phyloP scores from a whole-genome alignment of 2,797 vertebrate species.

The Rhinogobio ventralis region DNA sequence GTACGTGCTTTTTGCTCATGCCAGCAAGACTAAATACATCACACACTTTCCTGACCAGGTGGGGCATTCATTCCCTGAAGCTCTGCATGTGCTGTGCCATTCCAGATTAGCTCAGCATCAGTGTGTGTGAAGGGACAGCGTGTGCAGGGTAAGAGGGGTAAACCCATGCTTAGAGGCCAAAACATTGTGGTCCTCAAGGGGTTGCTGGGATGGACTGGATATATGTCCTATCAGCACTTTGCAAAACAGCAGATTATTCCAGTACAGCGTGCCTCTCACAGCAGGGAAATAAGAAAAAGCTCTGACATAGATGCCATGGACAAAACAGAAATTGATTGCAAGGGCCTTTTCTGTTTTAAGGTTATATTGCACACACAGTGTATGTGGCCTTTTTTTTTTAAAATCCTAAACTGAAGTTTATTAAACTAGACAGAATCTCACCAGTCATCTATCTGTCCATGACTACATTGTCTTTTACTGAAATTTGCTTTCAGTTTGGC shows the following conservation, averaged over 20 bases:
- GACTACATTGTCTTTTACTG: too few species aligned
- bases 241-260: constrained; percentile 62
- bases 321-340: constrained; percentile 72
- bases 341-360: constrained; percentile 45
- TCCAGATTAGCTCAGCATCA: constrained; percentile 58
- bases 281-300: constrained; percentile 75
- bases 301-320: constrained; percentile 60
- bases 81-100: constrained; percentile 39
- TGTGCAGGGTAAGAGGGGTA: constrained; percentile 65
- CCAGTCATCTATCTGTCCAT: not conserved
- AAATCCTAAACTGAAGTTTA: not conserved
- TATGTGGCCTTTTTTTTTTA: constrained; percentile 44
- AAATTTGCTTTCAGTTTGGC: not conserved
- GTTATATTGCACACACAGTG: constrained; percentile 39
- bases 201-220: constrained; percentile 43
- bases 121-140: constrained; percentile 68
- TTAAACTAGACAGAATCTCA: not conserved
- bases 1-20: constrained; percentile 22
- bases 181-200: constrained; percentile 55
- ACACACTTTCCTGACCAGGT: constrained; percentile 44
- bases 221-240: constrained; percentile 73
- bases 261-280: constrained; percentile 69
- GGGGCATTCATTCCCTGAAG: constrained; percentile 51
- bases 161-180: constrained; percentile 42
- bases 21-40: constrained; percentile 35